Percentiles rank a stretch among this genome's conserved stretches.
phyloP scores from a whole-genome alignment of 2,888 invertebrate species.

The Drosophila mulleri region DNA sequence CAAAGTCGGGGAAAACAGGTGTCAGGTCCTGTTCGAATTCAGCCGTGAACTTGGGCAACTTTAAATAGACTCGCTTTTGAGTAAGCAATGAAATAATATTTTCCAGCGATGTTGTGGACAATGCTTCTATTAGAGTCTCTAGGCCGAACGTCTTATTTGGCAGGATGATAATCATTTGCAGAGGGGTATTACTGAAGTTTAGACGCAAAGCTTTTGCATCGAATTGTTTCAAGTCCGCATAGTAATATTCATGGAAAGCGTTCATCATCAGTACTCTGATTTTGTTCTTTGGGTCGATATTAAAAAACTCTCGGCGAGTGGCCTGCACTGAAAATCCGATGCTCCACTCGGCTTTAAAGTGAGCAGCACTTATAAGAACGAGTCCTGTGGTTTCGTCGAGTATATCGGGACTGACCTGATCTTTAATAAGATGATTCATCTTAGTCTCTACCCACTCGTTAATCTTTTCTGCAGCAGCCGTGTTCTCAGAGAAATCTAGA shows the following conservation, averaged over 20 bases:
- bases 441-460: constrained; percentile 92
- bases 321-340: constrained; percentile 87
- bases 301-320: constrained; percentile 14
- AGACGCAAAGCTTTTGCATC: constrained; percentile 5
- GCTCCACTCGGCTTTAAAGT: constrained; percentile 93
- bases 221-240: constrained; percentile 1
- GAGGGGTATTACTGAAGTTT: constrained; percentile 1
- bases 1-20: constrained; percentile 86
- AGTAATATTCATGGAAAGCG: constrained; percentile 11
- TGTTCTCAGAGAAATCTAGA: constrained; percentile 87
- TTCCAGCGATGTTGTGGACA: constrained; percentile 86
- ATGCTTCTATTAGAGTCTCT: constrained; percentile 86
- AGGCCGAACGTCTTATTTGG: constrained; percentile 86
- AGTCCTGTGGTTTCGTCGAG: constrained; percentile 87
- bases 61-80: constrained; percentile 83
- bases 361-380: constrained; percentile 92
- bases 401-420: constrained; percentile 88
- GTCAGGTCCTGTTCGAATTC: constrained; percentile 56
- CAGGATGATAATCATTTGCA: constrained; percentile 13
- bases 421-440: constrained; percentile 92
- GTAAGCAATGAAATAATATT: constrained; percentile 87
- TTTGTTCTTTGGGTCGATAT: background rate
- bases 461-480: constrained; percentile 87
- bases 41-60: constrained; percentile 90
- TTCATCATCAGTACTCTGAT: constrained; percentile 7